A percentile compares a stretch with the other conserved stretches of the same genome.
These are phyloP conservation scores for Xerus rutilus DNA, from an alignment of 2,797 vertebrate species.

Conservation along the genomic window DNA sequence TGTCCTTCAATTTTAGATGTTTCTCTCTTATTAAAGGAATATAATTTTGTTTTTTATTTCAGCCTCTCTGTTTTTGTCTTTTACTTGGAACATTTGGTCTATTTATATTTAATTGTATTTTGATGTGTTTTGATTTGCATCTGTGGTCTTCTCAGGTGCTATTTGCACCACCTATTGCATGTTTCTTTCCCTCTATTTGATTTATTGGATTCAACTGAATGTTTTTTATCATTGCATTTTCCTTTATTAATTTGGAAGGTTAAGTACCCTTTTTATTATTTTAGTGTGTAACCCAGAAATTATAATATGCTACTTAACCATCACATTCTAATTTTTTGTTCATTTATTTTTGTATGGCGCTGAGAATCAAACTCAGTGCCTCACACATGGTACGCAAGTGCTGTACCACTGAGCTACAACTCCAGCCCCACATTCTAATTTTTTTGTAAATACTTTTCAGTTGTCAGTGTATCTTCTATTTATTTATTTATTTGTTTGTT, in stretches of 20 bases:
- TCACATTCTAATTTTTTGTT: constrained; percentile 9
- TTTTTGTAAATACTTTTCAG: no score
- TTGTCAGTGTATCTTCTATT: no score
- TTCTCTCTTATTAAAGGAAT: constrained; percentile 43
- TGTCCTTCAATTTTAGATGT: constrained; percentile 18
- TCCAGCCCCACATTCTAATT: no score
- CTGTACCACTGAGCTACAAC: no score
- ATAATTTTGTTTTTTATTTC: constrained; percentile 51
- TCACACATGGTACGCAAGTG: no score
- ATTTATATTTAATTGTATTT: constrained; percentile 53
- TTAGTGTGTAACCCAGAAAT: constrained; percentile 49
- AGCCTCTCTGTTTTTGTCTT: constrained; percentile 9
- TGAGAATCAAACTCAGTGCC: no score
- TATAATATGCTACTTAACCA: constrained; percentile 13
- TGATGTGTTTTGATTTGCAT: constrained; percentile 35
- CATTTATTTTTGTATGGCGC: no score
- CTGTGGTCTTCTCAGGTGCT: constrained; percentile 17
- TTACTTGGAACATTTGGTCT: constrained; percentile 4
- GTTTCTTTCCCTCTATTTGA: constrained; percentile 39
- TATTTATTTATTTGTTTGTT: no score
- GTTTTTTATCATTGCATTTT: constrained; percentile 33
- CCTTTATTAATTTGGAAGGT: constrained; percentile 44
- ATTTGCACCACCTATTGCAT: not conserved
- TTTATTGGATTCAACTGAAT: constrained; percentile 31
- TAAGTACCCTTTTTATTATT: not conserved